Percentiles rank a stretch among this genome's conserved stretches.
Evolutionary conservation across 2,888 invertebrate genomes (phyloP).

Genomic region (Hirudinaria manillensis): DNA sequence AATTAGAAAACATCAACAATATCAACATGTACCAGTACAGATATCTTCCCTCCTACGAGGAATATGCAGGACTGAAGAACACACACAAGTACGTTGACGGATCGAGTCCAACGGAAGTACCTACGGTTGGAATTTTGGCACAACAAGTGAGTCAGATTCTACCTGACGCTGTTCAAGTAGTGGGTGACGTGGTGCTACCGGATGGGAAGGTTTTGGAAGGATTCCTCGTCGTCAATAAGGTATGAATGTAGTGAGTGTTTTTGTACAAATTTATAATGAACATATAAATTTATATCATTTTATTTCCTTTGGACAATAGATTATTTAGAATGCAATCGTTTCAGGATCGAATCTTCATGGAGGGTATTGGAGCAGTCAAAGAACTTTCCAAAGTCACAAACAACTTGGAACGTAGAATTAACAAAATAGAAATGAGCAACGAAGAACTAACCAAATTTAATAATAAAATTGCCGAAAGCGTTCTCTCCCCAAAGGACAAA

Average conservation of each 20-base stretch:
- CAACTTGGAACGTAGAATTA: slow-evolving; percentile 84
- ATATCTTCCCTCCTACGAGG: slow-evolving; percentile 78
- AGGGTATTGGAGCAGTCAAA: slow-evolving; percentile 94
- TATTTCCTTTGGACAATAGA: neutral
- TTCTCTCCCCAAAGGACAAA: neutral
- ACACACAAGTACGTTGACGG: slow-evolving; percentile 44
- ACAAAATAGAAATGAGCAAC: slow-evolving; percentile 73
- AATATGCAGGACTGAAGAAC: slow-evolving; percentile 63
- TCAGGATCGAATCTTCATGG: slow-evolving; percentile 93
- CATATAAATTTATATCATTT: neutral
- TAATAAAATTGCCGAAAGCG: neutral
- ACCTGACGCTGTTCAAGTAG: slow-evolving; percentile 84
- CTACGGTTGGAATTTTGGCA: slow-evolving; percentile 84
- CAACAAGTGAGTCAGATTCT: slow-evolving; percentile 85
- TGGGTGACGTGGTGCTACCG: slow-evolving; percentile 79
- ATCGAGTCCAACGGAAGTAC: neutral
- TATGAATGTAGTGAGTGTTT: slow-evolving; percentile 47
- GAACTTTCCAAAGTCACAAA: slow-evolving; percentile 92
- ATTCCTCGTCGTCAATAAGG: slow-evolving; percentile 95
- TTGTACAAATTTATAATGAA: neutral
- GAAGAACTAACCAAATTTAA: slow-evolving; percentile 35
- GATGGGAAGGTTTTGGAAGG: slow-evolving; percentile 83
- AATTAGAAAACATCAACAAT: slow-evolving; percentile 80
- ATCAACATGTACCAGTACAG: slow-evolving; percentile 85
- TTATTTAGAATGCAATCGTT: neutral